Base-by-base conservation (phyloP, 2,113 vertebrate genomes). In the Daubentonia madagascariensis region DNA sequence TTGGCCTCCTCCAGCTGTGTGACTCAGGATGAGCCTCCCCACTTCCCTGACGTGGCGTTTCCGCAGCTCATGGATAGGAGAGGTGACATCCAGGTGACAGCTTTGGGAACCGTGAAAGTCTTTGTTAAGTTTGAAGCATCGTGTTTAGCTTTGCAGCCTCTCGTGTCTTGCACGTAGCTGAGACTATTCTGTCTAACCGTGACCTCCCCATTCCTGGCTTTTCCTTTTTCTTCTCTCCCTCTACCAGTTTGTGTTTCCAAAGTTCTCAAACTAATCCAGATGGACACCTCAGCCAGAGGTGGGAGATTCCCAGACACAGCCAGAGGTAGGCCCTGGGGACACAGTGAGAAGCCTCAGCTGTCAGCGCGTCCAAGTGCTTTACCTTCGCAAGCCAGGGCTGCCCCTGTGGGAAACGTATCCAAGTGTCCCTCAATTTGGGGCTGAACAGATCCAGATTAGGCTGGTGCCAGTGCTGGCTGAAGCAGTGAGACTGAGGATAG, bases 91-190 rank as follows among this genome's bases (percentile, higher is more conserved):
- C 59, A 18, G 1, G 14, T 10, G 2, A 78, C 52, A 52, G n/a
- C 45, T 7, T 7, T 16, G 45, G 73, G 40, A 32, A 2, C 84
- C 3, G 0, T 2, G 1, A 14, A 8, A 28, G 65, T 45, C 50
- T 54, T 0, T 14, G 30, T 16, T 45, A 23, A 57, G 40, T n/a
- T 0, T 0, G 43, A 11, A 16, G 35, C 22, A 0, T 7, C 25
- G 16, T 28, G 16, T 52, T 45, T 2, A 37, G 48, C 48, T 18
- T 75, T 61, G 48, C 12, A 32, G 68, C 73, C 43, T 48, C 30
- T 9, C 0, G 0, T 2, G 35, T 52, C 30, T 40, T 10, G 5
- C 13, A 2, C 8, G 0, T 0, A 35, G 37, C 6, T 0, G 11
- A 84, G 32, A 13, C 18, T 2, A 0, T 40, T 32, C 8, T 50